Evolutionary conservation across 1,140 invertebrate genomes (phyloP).

Genomic region (Vollenhovia emeryi): DNA sequence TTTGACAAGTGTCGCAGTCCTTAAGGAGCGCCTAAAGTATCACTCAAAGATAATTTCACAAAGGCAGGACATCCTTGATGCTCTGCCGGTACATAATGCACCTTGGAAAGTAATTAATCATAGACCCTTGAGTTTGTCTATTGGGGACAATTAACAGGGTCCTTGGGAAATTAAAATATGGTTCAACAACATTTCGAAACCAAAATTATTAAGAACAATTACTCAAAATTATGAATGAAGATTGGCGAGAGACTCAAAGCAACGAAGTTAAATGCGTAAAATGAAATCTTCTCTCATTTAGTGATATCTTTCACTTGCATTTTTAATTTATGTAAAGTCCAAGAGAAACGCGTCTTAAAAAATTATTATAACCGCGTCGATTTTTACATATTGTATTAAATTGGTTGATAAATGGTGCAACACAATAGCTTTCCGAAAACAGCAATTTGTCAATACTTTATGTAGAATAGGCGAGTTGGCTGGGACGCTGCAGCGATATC

Average conservation of each 20-base stretch:
- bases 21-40: conserved; percentile 13
- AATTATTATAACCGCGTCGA: neutral
- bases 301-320: neutral
- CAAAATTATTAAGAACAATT: neutral
- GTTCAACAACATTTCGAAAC: neutral
- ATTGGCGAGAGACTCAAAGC: neutral
- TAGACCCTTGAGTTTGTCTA: conserved; percentile 11
- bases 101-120: conserved; percentile 61
- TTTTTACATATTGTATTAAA: neutral
- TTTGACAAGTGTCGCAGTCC: conserved; percentile 40
- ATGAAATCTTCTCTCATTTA: neutral
- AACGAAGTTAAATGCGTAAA: conserved; percentile 4
- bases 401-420: neutral
- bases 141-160: neutral
- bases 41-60: conserved; percentile 40
- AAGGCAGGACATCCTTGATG: conserved; percentile 31
- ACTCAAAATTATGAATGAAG: neutral
- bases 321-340: conserved; percentile 41
- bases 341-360: neutral
- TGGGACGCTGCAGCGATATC: neutral
- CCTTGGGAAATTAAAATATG: conserved; percentile 31
- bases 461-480: neutral
- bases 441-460: neutral
- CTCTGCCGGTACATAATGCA: neutral
- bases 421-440: neutral